Conservation (phyloP, 2,113 vertebrate genomes). For the Phrynosoma platyrhinos region DNA sequence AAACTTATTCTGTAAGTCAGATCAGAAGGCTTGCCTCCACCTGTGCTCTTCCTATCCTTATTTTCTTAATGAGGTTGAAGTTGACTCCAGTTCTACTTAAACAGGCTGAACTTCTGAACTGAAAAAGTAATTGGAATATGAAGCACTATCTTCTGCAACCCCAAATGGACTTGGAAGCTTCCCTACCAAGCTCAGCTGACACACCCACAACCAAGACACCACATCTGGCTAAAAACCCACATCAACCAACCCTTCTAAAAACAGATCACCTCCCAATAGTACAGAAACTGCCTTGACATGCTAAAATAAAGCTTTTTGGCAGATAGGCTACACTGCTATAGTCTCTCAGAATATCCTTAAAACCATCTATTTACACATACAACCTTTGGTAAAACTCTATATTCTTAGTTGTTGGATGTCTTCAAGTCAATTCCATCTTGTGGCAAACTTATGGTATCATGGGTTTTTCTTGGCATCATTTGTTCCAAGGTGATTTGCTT, state of each 20-base stretch:
- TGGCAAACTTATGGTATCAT: too few species aligned
- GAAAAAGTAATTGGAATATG: neutral
- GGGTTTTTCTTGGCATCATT: too few species aligned
- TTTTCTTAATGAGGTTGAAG: constrained; percentile 3
- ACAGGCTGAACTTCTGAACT: neutral
- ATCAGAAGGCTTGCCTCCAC: neutral
- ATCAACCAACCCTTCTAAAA: neutral
- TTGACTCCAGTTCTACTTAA: neutral
- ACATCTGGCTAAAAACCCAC: neutral
- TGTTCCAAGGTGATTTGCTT: too few species aligned
- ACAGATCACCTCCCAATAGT: too few species aligned
- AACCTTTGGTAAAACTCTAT: neutral
- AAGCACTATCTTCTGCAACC: neutral
- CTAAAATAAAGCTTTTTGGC: neutral
- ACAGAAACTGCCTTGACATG: neutral
- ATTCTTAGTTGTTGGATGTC: neutral
- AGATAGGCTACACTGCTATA: neutral
- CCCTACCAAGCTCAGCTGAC: neutral
- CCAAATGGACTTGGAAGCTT: neutral
- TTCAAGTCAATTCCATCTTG: too few species aligned
- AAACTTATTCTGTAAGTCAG: neutral
- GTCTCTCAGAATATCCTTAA: too few species aligned
- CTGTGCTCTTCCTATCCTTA: neutral
- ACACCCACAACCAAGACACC: neutral
- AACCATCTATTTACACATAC: neutral